Percentiles rank a stretch among this genome's conserved stretches.
phyloP scores from a whole-genome alignment of 2,113 vertebrate species.

The Orientallactaga bullata region DNA sequence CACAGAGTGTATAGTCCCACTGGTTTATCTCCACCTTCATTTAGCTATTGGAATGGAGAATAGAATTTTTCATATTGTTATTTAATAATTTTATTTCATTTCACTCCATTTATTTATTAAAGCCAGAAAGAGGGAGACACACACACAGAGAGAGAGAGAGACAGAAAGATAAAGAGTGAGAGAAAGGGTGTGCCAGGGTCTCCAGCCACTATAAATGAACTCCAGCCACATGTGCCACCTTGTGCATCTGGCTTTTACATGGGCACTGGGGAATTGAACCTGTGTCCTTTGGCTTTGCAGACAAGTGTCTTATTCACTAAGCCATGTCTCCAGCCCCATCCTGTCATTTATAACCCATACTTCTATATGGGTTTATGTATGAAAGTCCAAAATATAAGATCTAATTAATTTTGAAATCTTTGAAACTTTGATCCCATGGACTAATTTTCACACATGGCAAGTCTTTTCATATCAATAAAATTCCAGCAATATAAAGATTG shows the following conservation, averaged over 20 bases:
- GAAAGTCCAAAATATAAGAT: constrained; percentile 34
- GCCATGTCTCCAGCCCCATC: too few relatives aligned
- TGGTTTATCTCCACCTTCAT: not conserved
- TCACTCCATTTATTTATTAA: constrained; percentile 3
- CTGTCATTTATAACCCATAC: too few relatives aligned
- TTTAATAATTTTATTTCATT: too few relatives aligned
- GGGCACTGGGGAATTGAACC: too few relatives aligned
- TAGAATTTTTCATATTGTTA: not conserved
- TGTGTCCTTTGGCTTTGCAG: too few relatives aligned
- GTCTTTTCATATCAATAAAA: not conserved
- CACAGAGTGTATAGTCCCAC: not conserved
- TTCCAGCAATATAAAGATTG: constrained; percentile 41
- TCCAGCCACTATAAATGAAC: too few relatives aligned
- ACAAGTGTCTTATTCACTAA: too few relatives aligned
- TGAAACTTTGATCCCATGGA: constrained; percentile 18
- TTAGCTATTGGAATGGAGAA: constrained; percentile 12
- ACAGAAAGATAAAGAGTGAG: too few relatives aligned
- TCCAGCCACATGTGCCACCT: too few relatives aligned
- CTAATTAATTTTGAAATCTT: constrained; percentile 16
- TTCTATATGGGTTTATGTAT: not conserved
- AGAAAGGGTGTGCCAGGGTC: too few relatives aligned
- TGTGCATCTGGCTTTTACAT: too few relatives aligned
- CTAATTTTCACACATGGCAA: constrained; percentile 35
- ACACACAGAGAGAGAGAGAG: too few relatives aligned
- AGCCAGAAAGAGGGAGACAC: not conserved